Percentiles rank a stretch among this genome's conserved stretches.
phyloP scores from a whole-genome alignment of 2,797 vertebrate species.

The Spinus pinus region DNA sequence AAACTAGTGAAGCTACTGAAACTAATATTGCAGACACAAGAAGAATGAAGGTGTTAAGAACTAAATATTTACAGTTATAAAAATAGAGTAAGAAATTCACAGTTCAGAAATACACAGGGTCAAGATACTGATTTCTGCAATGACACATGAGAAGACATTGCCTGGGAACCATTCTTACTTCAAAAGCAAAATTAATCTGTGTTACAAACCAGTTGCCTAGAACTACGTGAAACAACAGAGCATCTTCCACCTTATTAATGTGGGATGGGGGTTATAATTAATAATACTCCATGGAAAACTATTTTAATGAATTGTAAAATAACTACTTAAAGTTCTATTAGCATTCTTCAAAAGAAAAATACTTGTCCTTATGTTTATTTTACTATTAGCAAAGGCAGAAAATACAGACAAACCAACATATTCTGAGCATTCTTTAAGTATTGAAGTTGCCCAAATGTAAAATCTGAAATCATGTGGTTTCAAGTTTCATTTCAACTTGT shows the following conservation, averaged over 20 bases:
- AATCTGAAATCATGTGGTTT: neutral
- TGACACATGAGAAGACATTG: neutral
- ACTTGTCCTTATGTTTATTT: neutral
- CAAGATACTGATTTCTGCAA: neutral
- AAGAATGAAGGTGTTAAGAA: neutral
- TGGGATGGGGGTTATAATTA: neutral
- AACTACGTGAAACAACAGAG: neutral
- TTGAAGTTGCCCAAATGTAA: neutral
- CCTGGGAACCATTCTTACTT: neutral
- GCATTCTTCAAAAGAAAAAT: neutral
- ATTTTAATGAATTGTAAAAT: neutral
- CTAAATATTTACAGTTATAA: neutral
- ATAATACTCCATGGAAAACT: neutral
- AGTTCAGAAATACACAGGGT: neutral
- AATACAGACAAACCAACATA: neutral
- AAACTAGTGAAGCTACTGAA: neutral
- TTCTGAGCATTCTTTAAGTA: neutral
- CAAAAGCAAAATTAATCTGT: neutral
- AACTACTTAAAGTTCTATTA: neutral
- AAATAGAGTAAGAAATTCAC: neutral
- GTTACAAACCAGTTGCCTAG: neutral
- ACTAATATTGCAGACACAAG: neutral
- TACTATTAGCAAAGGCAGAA: neutral
- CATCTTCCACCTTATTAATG: neutral
- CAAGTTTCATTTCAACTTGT: neutral